Evolutionary conservation across 2,888 invertebrate species (phyloP).

Genomic region (Geophilus truncorum): DNA sequence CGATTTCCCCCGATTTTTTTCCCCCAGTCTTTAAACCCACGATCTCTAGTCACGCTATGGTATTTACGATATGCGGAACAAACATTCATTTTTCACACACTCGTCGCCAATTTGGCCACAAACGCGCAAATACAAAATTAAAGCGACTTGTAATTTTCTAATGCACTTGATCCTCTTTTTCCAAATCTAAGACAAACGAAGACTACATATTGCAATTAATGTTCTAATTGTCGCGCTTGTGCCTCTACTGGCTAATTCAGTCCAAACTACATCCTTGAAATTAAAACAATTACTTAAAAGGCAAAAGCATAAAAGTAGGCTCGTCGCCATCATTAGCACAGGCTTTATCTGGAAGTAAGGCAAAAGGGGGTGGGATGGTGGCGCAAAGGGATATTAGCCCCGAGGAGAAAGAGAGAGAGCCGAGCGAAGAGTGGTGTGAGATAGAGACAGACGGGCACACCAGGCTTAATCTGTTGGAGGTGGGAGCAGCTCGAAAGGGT

Average conservation of each 20-base stretch:
- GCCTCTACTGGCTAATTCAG: constrained; percentile 21
- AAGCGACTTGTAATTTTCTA: neutral
- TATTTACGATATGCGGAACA: no score
- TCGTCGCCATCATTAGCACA: constrained; percentile 19
- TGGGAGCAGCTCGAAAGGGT: neutral
- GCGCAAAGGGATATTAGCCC: constrained; percentile 3
- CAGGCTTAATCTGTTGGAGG: constrained; percentile 7
- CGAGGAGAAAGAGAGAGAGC: neutral
- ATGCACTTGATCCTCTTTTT: no score
- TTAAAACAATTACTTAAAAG: constrained; percentile 27
- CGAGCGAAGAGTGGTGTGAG: no score
- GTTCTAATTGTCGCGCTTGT: neutral
- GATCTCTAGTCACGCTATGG: no score
- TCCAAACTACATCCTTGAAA: constrained; percentile 3
- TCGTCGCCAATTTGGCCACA: no score
- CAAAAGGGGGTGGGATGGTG: neutral
- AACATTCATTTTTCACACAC: no score
- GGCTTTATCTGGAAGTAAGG: constrained; percentile 19
- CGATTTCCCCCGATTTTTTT: no score
- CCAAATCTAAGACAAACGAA: neutral
- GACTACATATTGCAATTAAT: neutral
- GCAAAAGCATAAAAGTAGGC: constrained; percentile 27
- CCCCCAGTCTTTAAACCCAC: no score
- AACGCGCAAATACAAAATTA: neutral
- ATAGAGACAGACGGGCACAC: neutral